A percentile compares a stretch with the other conserved stretches of the same genome.
Conservation (phyloP, 2,797 vertebrate genomes). For the Brachyalestes nurse region DNA sequence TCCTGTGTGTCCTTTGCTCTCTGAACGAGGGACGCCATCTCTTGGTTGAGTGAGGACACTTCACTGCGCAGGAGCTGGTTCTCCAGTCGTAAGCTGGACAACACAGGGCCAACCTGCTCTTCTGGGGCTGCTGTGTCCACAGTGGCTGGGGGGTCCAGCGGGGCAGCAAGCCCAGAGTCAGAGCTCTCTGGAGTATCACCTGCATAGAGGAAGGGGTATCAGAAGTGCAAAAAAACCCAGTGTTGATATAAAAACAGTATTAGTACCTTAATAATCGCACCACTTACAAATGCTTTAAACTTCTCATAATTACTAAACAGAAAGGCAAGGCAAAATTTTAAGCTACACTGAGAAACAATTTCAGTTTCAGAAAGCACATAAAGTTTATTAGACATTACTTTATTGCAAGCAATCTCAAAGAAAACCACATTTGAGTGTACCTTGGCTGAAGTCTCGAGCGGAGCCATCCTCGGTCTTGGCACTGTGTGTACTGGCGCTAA, state of each 20-base stretch:
- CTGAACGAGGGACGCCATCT: conserved; percentile 94
- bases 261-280: too few species aligned
- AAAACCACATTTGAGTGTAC: conserved; percentile 66
- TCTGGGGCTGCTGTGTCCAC: conserved; percentile 64
- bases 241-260: not conserved
- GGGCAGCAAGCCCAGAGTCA: conserved; percentile 77
- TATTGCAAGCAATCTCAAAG: too few species aligned
- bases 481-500: conserved; percentile 79
- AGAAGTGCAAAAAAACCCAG: not conserved
- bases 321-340: too few species aligned
- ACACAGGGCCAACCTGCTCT: conserved; percentile 82
- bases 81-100: conserved; percentile 94
- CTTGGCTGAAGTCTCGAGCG: conserved; percentile 80
- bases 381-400: too few species aligned
- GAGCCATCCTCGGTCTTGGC: conserved; percentile 83
- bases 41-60: conserved; percentile 95
- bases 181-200: conserved; percentile 82
- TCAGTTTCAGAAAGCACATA: too few species aligned
- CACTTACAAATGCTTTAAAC: too few species aligned
- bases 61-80: conserved; percentile 94
- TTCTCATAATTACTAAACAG: too few species aligned
- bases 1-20: conserved; percentile 93
- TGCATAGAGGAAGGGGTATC: not conserved
- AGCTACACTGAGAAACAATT: too few species aligned
- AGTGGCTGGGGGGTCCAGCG: conserved; percentile 68